Evolutionary conservation across 1,140 invertebrate species (phyloP), one percentile per base, ranked within the genome.

Genomic region (Zeugodacus cucurbitae): DNA sequence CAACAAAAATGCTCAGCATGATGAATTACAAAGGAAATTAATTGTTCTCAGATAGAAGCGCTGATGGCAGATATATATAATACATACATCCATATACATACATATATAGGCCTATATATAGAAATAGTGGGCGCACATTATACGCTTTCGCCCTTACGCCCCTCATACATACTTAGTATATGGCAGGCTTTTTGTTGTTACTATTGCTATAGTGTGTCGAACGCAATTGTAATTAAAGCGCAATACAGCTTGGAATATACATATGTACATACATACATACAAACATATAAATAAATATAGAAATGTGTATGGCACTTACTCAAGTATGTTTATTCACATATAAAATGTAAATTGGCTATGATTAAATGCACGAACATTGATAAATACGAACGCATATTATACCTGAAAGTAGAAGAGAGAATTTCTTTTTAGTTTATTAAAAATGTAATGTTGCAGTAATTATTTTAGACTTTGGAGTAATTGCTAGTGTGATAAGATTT

Each of bases 1-100:
- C 74, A 82, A 82, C 74, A 82, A 48, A 48, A 82, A 48, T 82
- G 74, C 41, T 37, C 41, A 41, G n/a, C 41, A 48, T 82, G 74
- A 82, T 82, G 74, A 82, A 82, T 82, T 82, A 82, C 74, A 82
- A 82, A 82, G 37, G 26, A 82, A 82, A 82, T 82, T 82, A 48
- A 82, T 82, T 82, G 74, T 82, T 82, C 74, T n/a, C 74, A 82
- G 74, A 74, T 82, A 48, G 20, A n/a, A 34, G 20, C 22, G 70
- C 37, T 74, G 32, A 41, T 74, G 70, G 70, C 0, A 17, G 64
- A 29, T 14, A 62, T 26, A 26, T 11, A 59, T 26, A n/a, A n/a
- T 6, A n/a, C 4, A 59, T 59, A n/a, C 1, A 59, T 22, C 0
- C n/a, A 59, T 59, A 20, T 59, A 20, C 3, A n/a, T 1, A n/a